These are phyloP conservation scores for Seriola dumerili DNA, from an alignment of 2,113 vertebrate genomes.

Conservation along the genomic window DNA sequence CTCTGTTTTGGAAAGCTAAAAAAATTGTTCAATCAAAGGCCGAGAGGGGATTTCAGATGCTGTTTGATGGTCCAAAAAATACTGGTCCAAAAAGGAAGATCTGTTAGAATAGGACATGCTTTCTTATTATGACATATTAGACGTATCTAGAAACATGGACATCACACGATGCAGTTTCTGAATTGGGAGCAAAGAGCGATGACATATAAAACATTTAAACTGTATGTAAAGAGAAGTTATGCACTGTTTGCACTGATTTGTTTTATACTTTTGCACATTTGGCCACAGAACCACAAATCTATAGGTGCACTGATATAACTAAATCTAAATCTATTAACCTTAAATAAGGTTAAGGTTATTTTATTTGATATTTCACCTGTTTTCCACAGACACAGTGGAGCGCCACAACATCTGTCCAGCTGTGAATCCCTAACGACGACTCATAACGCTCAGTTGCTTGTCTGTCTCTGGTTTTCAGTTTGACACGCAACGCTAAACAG, in stretches of 20 bases:
- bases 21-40: too few species aligned
- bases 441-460: not conserved
- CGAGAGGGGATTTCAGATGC: not conserved
- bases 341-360: not conserved
- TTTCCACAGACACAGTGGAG: not conserved
- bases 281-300: not conserved
- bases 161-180: too few species aligned
- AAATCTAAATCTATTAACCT: not conserved
- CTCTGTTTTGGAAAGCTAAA: not conserved
- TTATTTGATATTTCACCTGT: not conserved
- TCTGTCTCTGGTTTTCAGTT: slow-evolving; percentile 1
- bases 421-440: not conserved
- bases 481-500: not conserved
- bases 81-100: not conserved
- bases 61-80: not conserved
- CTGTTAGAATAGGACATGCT: not conserved
- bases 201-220: not conserved
- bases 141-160: not conserved
- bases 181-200: too few species aligned
- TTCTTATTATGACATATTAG: not conserved
- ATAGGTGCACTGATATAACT: too few species aligned
- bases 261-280: not conserved
- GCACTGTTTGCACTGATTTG: not conserved
- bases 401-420: slow-evolving; percentile 5
- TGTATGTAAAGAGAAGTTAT: not conserved